Base-by-base conservation (phyloP, 37 sponge, comb jelly and placozoan genomes). In the Hexactinellida sp. region DNA sequence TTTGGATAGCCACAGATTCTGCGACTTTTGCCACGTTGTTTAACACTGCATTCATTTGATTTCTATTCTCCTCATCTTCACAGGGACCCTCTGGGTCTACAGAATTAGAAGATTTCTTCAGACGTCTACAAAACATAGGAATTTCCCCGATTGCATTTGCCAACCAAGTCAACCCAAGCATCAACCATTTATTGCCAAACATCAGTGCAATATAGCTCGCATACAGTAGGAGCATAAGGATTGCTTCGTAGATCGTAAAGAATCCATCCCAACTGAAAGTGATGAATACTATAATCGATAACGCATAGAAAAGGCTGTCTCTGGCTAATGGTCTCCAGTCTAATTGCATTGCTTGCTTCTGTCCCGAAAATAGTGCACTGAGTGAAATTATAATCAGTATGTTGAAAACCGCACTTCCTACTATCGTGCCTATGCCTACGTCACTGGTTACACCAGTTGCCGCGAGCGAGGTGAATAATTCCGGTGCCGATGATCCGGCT, bases 341-440 rank as follows among this genome's bases (percentile, higher is more conserved):
- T 38, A 94, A 55, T 30, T 55, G 54, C 52, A 94, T 63, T 0
- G 88, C 91, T 1, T 39, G 24, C 51, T 90, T 88, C 85, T 90
- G 38, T 38, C 90, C 89, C 37, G 93, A 89, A 37, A 92, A 86
- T 54, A 89, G 5, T 23, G 91, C 87, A 38, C 87, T 86, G 32
- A 92, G 82, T 16, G 93, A 87, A 41, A 94, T 90, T 21, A 94
- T 92, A 37, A 94, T 88, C 23, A 94, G 84, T 35, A 94, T 91
- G 63, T 94, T 94, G 89, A 94, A 94, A 84, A 92, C 91, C 28
- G 94, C 94, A 89, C 94, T 93, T 90, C 94, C 94, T 0, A 94
- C 94, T 83, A 94, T 94, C 37, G 94, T 94, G 21, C 94, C 94
- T 82, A 92, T 84, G 0, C 94, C 94, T 0, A 94, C 92, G 87